These are phyloP conservation scores for Platycheirus rosarum DNA, from an alignment of 2,888 invertebrate genomes.

Conservation along the genomic window DNA sequence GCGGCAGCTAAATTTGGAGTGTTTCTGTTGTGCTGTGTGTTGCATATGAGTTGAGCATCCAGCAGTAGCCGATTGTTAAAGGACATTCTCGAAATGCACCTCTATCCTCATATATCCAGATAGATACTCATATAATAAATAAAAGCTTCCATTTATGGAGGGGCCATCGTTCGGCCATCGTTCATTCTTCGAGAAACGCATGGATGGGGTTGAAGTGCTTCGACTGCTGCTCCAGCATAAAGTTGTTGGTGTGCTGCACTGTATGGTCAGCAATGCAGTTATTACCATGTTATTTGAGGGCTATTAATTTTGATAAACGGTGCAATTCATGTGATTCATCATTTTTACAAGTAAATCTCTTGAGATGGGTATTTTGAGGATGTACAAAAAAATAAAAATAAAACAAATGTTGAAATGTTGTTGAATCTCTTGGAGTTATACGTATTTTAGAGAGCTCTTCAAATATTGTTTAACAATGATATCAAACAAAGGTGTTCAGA, in stretches of 20 bases:
- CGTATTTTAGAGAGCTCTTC: constrained; percentile 25
- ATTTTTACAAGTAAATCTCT: constrained; percentile 65
- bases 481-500: not conserved
- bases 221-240: constrained; percentile 12
- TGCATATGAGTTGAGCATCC: constrained; percentile 42
- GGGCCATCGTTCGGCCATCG: constrained; percentile 25
- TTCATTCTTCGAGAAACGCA: constrained; percentile 28
- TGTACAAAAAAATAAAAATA: constrained; percentile 3
- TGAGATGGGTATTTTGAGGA: constrained; percentile 41
- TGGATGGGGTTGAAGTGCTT: constrained; percentile 55
- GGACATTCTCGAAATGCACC: constrained; percentile 65
- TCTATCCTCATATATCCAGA: constrained; percentile 39
- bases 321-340: constrained; percentile 76
- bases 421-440: constrained; percentile 2
- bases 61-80: constrained; percentile 48
- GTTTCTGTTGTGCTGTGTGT: constrained; percentile 17
- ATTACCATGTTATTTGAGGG: constrained; percentile 60
- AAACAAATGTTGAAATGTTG: constrained; percentile 22
- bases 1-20: constrained; percentile 21
- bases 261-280: constrained; percentile 74
- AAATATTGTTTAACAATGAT: constrained; percentile 24
- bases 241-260: constrained; percentile 61
- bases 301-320: constrained; percentile 77
- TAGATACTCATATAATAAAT: constrained; percentile 55
- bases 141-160: constrained; percentile 39